Percentiles rank a stretch among this genome's conserved stretches.
Evolutionary conservation across 2,797 vertebrate species (phyloP).

Genomic region (Odontamblyopus lacepedii): DNA sequence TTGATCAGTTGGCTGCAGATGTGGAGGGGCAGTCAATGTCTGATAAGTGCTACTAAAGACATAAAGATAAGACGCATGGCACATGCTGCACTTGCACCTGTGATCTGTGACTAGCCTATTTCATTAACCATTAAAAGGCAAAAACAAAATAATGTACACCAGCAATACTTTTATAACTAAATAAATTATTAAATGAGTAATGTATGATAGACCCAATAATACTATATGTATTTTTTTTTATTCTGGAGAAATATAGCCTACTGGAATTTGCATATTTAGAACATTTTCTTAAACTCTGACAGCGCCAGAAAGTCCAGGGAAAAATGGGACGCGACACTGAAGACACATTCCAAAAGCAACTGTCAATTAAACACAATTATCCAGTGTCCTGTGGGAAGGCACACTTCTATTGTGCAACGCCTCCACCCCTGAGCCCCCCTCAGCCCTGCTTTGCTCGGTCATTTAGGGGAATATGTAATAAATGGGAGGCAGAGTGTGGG

Average conservation of each 20-base stretch:
- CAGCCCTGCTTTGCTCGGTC: slow-evolving; percentile 23
- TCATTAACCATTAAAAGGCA: not conserved
- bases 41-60: slow-evolving; percentile 37
- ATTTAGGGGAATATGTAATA: slow-evolving; percentile 72
- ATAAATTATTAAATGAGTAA: not conserved
- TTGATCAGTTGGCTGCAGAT: slow-evolving; percentile 53
- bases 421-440: slow-evolving; percentile 35
- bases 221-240: not conserved
- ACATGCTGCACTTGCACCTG: not conserved
- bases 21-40: slow-evolving; percentile 8
- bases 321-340: slow-evolving; percentile 13
- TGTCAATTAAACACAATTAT: slow-evolving; percentile 69
- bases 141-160: not conserved
- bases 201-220: not conserved
- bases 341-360: slow-evolving; percentile 45
- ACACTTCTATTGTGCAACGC: slow-evolving; percentile 83
- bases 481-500: slow-evolving; percentile 84
- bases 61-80: slow-evolving; percentile 37
- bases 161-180: not conserved
- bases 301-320: not conserved
- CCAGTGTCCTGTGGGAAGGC: slow-evolving; percentile 69
- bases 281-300: slow-evolving; percentile 6
- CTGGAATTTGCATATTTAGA: not conserved
- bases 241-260: not conserved
- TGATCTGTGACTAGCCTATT: not conserved